Evolutionary conservation across 2,113 vertebrate genomes (phyloP).

Genomic region (Hylia prasina): DNA sequence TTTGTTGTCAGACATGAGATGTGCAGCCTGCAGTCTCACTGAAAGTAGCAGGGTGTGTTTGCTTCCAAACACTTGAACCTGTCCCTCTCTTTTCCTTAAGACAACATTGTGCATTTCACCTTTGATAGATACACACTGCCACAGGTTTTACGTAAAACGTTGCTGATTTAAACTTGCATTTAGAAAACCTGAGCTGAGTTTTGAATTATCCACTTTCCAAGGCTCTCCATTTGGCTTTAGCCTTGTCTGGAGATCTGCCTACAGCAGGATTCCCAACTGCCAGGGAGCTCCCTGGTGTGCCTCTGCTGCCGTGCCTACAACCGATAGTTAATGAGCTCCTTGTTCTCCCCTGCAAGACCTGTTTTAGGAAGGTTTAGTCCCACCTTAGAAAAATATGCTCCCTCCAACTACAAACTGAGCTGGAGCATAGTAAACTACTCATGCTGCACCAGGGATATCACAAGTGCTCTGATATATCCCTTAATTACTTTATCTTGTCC

Average conservation of each 20-base stretch:
- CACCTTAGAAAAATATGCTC: neutral
- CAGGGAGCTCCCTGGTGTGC: neutral
- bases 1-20: neutral
- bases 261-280: neutral
- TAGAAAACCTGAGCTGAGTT: neutral
- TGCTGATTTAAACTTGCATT: neutral
- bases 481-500: neutral
- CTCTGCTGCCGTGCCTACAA: neutral
- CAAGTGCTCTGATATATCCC: neutral
- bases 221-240: neutral
- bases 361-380: neutral
- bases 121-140: neutral
- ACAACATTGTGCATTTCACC: neutral
- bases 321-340: accelerated
- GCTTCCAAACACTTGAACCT: neutral
- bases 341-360: neutral
- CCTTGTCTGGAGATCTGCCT: neutral
- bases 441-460: neutral
- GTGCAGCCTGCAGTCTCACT: neutral
- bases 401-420: neutral
- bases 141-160: neutral
- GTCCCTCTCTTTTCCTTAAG: neutral
- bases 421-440: neutral
- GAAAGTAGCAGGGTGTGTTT: neutral
- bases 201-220: neutral